Percentiles rank a stretch among this genome's conserved stretches.
These are phyloP conservation scores for Meiosimyza platycephala DNA, from an alignment of 2,888 invertebrate species.

Conservation along the genomic window DNA sequence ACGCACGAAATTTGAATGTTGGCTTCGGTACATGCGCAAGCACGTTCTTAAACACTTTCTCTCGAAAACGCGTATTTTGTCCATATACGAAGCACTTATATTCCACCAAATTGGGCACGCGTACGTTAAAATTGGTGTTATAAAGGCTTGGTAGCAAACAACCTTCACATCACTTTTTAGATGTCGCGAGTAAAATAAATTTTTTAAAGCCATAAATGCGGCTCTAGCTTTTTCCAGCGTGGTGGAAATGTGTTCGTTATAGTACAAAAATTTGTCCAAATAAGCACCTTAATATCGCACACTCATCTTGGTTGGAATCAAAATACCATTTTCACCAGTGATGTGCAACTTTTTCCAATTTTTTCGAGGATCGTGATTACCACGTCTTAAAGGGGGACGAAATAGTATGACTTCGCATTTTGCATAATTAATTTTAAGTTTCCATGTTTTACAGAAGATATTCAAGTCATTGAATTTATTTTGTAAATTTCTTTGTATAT, in stretches of 20 bases:
- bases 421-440: not conserved
- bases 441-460: not conserved
- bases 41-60: too few species aligned
- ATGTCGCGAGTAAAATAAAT: not conserved
- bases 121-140: not conserved
- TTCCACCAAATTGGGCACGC: constrained; percentile 4
- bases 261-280: not conserved
- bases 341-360: not conserved
- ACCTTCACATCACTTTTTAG: not conserved
- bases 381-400: not conserved
- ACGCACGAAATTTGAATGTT: too few species aligned
- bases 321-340: not conserved
- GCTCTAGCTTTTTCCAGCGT: not conserved
- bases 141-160: not conserved
- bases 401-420: not conserved
- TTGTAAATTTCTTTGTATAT: too few species aligned
- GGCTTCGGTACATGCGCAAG: too few species aligned
- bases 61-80: too few species aligned
- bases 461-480: too few species aligned
- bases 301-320: not conserved
- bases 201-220: constrained; percentile 2
- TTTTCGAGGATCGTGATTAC: not conserved
- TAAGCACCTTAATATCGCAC: not conserved
- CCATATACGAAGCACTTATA: not conserved
- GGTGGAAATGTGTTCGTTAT: not conserved